Evolutionary conservation across 2,797 vertebrate species (phyloP), one percentile per base, ranked within the genome.

Genomic region (Orestias chungarensis): DNA sequence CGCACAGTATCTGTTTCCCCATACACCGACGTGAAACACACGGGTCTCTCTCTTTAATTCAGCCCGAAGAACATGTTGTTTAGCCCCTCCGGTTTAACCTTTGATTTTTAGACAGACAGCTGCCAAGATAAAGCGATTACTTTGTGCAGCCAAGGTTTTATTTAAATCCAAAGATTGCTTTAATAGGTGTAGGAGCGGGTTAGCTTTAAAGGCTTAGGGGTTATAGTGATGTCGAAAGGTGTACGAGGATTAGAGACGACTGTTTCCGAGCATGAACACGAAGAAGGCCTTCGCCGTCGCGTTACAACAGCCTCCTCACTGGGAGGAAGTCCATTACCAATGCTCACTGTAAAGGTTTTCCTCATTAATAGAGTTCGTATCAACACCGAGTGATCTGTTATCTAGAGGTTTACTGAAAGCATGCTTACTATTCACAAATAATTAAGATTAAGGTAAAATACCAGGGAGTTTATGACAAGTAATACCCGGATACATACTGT

Each of bases 141-240:
- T 77, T 74, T 71, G 82, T 64, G 33, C 43, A 66, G 73, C 79
- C 49, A 40, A 35, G 81, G 76, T 79, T 84, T 81, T 74, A 75
- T 85, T 69, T 78, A 88, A 91, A 89, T 82, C 85, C 84, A 72
- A 74, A 86, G 90, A 91, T 89, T 64, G 88, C 79, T 92, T 91
- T 93, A 93, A 93, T 91, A 86, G 88, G 85, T 86, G 85, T 76
- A 76, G 75, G 70, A 80, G 80, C 87, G 88, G 88, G 87, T 86
- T 82, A 78, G 84, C 64, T 82, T 91, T 86, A 82, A 84, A 84
- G 75, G 87, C 81, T 93, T 91, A 90, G 65, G 8, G 40, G 66
- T 87, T 88, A 88, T 86, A 70, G 70, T 77, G 89, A 87, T 87
- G 84, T 86, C 83, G 83, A 88, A 84, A 90, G 75, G 85, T 88